phyloP scores from a whole-genome alignment of 2,113 vertebrate genomes.

The Falco punctatus region DNA sequence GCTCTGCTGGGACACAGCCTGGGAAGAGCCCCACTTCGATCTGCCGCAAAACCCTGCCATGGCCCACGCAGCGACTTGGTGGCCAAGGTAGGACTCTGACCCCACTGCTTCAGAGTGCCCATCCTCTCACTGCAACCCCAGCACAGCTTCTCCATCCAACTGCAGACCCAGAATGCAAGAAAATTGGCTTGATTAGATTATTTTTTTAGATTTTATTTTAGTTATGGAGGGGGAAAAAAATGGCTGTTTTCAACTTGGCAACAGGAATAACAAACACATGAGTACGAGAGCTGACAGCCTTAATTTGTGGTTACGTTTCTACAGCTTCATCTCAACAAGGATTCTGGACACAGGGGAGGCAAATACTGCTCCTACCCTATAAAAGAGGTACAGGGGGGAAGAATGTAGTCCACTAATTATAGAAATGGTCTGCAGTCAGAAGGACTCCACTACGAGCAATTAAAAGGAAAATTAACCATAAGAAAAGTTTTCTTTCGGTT shows the following conservation, averaged over 20 bases:
- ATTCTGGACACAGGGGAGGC: background rate
- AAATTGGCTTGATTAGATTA: background rate
- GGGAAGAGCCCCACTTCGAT: background rate
- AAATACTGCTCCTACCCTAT: background rate
- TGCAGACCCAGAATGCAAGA: background rate
- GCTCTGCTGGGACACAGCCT: background rate
- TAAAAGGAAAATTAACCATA: conserved; percentile 43
- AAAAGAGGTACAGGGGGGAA: conserved; percentile 28
- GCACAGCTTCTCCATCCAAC: background rate
- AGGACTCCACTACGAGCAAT: conserved; percentile 1
- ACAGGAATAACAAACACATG: background rate
- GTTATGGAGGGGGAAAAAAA: background rate
- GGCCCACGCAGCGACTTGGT: background rate
- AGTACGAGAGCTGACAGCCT: background rate
- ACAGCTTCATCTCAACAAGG: background rate
- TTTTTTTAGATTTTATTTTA: background rate
- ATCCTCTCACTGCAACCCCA: background rate
- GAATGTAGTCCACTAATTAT: conserved; percentile 20
- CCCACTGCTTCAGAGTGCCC: background rate
- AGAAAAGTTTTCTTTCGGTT: conserved; percentile 27
- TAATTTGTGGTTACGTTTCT: background rate
- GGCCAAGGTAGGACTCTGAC: background rate
- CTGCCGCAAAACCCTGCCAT: background rate
- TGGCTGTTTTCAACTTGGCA: background rate
- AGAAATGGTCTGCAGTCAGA: conserved; percentile 44